phyloP scores from a whole-genome alignment of 2,797 vertebrate species.

The Phoxinus dragarum region DNA sequence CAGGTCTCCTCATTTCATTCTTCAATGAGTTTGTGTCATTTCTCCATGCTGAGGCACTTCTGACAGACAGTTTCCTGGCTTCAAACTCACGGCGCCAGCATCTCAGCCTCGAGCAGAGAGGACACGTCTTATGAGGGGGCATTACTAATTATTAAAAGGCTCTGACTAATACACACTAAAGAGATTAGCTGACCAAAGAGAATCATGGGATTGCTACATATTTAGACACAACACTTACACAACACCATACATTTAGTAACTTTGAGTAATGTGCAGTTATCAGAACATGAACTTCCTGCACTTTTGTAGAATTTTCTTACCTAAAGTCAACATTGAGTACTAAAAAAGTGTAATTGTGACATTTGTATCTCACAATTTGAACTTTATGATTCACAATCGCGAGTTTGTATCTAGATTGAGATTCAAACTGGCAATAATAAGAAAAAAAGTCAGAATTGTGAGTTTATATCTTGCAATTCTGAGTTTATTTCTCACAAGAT shows the following conservation, averaged over 20 bases:
- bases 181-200: conserved; percentile 18
- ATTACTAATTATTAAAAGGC: conserved; percentile 15
- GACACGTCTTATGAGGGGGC: neutral
- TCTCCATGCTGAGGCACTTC: conserved; percentile 31
- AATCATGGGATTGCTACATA: conserved; percentile 6
- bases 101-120: neutral
- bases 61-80: conserved; percentile 45
- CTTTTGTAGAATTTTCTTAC: neutral
- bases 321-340: neutral
- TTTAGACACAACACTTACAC: conserved; percentile 21
- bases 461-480: neutral
- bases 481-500: neutral
- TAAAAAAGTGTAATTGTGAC: neutral
- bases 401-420: neutral
- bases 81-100: conserved; percentile 24
- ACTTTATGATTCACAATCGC: neutral
- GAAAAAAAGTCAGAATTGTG: neutral
- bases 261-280: neutral
- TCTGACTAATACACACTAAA: conserved; percentile 21
- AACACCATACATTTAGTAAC: neutral
- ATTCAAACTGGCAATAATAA: too few species aligned
- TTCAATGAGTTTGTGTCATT: conserved; percentile 48
- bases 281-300: neutral
- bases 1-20: conserved; percentile 57
- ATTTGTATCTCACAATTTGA: neutral